Conservation (phyloP, 2,113 vertebrate genomes). For the Poeciliopsis occidentalis region DNA sequence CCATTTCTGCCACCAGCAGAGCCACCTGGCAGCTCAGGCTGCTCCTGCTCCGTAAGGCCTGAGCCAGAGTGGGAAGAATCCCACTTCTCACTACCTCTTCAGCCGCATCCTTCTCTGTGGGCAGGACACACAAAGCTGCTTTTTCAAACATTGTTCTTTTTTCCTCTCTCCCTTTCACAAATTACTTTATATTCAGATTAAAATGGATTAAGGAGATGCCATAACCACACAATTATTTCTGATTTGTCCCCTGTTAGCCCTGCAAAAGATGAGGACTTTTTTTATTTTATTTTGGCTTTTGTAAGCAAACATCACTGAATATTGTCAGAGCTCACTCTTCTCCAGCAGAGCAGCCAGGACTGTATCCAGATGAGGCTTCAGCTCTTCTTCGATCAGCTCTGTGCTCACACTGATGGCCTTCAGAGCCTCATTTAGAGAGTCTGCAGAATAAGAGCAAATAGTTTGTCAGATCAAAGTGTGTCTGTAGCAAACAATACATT, state of each 20-base stretch:
- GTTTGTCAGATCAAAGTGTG: neutral
- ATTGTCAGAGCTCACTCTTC: constrained; percentile 71
- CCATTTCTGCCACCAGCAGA: constrained; percentile 85
- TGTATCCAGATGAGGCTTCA: constrained; percentile 75
- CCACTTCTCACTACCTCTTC: constrained; percentile 75
- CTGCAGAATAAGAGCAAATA: constrained; percentile 61
- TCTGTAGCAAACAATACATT: neutral
- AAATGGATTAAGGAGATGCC: too few species aligned
- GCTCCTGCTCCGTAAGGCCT: constrained; percentile 76
- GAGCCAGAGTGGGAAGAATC: constrained; percentile 79
- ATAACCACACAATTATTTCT: neutral
- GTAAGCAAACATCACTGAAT: too few species aligned
- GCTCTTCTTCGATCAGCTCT: constrained; percentile 77
- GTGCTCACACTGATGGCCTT: constrained; percentile 78
- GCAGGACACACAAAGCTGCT: constrained; percentile 31
- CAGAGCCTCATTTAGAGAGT: constrained; percentile 72
- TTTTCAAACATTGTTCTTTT: neutral
- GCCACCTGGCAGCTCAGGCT: constrained; percentile 79
- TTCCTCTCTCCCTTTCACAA: neutral
- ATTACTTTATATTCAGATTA: neutral
- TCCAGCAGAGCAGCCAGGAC: constrained; percentile 73
- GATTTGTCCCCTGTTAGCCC: neutral
- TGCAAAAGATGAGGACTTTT: too few species aligned
- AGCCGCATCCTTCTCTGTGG: constrained; percentile 81
- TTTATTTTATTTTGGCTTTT: too few species aligned